Base-by-base conservation (phyloP, 2,888 invertebrate species). In the Leucozona laternaria region DNA sequence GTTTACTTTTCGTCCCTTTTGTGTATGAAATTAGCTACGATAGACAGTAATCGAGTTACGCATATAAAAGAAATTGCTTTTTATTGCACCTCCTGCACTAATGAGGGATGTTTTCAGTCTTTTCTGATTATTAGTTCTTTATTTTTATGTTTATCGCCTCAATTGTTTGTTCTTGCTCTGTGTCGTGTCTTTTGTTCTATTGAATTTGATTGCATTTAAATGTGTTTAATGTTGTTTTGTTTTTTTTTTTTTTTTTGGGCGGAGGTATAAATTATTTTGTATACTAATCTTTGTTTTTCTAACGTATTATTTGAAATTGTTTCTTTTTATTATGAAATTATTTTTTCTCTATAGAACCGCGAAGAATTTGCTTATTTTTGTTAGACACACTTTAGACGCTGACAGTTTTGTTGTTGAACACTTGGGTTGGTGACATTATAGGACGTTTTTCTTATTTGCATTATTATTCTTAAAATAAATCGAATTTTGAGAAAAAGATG, bases 21-120 rank as follows among this genome's bases (percentile, higher is more conserved):
- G 88, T 88, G 88, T 82, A 78, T 81, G 87, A 89, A 90, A 90
- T 90, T 89, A 89, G 89, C 89, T 82, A 88, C 89, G 89, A 89
- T 89, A 89, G 88, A 89, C 82, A 85, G 85, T 89, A 90, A 90
- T 90, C 89, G 88, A 89, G 89, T 90, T 90, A 89, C 89, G 89
- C 88, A 88, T 88, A 88, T 89, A 89, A 82, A 87, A 88, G 88
- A 88, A 89, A 89, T 88, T 88, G 88, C 83, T 88, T 89, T 88
- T 89, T 88, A 88, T 88, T 88, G 82, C 86, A 82, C 82, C 86
- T 86, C 86, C 82, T 82, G 66, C 82, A 76, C 81, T 86, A 79
- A 86, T 86, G 86, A 86, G 82, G 40, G 70, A 75, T 71, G 76
- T 64, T 70, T 50, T 86, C 45, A 31, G 45, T 28, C 31, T 17